Conservation (phyloP, 2,888 invertebrate species). For the Parnassius apollo region DNA sequence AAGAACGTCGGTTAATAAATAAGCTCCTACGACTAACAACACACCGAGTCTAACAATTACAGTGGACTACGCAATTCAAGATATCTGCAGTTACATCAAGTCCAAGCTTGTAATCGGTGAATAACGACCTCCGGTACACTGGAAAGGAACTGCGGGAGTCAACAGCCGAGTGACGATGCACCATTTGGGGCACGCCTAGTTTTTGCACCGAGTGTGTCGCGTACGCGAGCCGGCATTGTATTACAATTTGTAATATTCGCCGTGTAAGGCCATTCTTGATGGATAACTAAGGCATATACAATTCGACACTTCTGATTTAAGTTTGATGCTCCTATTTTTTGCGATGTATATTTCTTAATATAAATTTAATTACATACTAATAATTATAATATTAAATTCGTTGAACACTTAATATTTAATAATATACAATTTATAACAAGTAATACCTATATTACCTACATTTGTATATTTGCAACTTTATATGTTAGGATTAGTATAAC, state of each 20-base stretch:
- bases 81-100: constrained; percentile 27
- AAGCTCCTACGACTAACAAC: constrained; percentile 12
- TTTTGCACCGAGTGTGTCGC: constrained; percentile 43
- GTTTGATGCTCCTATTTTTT: constrained; percentile 6
- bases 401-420: too few species aligned
- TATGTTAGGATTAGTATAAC: too few species aligned
- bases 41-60: constrained; percentile 29
- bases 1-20: constrained; percentile 11
- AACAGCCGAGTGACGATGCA: constrained; percentile 38
- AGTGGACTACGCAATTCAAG: constrained; percentile 24
- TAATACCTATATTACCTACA: too few species aligned
- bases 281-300: constrained; percentile 35
- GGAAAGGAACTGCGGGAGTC: constrained; percentile 33
- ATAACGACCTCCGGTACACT: constrained; percentile 25
- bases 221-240: constrained; percentile 52
- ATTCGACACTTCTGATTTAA: constrained; percentile 20
- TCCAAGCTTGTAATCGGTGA: constrained; percentile 28
- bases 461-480: too few species aligned
- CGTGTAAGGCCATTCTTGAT: constrained; percentile 34
- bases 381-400: too few species aligned
- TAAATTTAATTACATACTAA: too few species aligned
- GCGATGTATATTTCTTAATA: not conserved
- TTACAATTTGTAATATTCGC: constrained; percentile 73
- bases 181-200: constrained; percentile 55
- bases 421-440: too few species aligned